Conservation (phyloP, 2,797 vertebrate genomes). For the Crypturellus tataupa region DNA sequence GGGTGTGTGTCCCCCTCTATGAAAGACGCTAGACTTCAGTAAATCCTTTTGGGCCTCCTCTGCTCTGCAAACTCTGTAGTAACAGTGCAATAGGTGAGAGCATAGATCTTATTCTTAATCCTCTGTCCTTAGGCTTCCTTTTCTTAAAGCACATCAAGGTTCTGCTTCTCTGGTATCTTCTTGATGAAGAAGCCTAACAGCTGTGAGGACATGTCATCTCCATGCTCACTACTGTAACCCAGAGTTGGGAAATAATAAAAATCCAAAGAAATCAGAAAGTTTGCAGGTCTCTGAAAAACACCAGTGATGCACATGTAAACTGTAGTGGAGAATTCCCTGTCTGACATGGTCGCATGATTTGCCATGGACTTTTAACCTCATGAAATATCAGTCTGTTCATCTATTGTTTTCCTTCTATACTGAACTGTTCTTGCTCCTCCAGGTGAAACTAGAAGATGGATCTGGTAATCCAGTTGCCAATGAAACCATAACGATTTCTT, state of each 20-base stretch:
- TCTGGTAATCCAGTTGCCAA: constrained; percentile 34
- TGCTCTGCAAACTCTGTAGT: background rate
- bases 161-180: background rate
- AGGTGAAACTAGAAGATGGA: constrained; percentile 64
- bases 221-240: background rate
- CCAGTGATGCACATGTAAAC: background rate
- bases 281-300: background rate
- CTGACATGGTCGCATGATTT: background rate
- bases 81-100: background rate
- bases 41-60: background rate
- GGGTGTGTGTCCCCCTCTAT: background rate
- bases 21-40: background rate
- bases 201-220: background rate
- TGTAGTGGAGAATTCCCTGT: background rate
- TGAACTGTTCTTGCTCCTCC: background rate
- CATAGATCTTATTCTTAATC: background rate
- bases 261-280: background rate
- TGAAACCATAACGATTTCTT: constrained; percentile 47
- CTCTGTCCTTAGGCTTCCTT: background rate
- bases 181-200: background rate
- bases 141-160: background rate
- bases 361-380: background rate
- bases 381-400: background rate
- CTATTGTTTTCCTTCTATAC: background rate
- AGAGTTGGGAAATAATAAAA: background rate